These are phyloP conservation scores for Atta texana DNA, from an alignment of 1,140 invertebrate species.

Conservation along the genomic window DNA sequence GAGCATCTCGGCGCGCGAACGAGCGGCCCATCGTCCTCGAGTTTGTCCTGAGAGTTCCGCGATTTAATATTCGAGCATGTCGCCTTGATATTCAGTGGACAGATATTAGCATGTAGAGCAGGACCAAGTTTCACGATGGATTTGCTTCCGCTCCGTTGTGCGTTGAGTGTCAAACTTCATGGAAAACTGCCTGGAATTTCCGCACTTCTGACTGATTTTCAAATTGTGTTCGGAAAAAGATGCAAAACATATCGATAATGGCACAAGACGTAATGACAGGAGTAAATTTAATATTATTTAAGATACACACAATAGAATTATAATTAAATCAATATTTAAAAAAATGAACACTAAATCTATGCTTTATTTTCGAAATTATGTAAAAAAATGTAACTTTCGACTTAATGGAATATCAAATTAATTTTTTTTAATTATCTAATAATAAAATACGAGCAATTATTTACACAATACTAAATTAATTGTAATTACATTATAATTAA, in stretches of 20 bases:
- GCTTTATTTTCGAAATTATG: neutral
- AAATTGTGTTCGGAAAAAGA: neutral
- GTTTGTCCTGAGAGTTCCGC: constrained; percentile 59
- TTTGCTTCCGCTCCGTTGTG: constrained; percentile 63
- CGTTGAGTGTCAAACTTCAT: constrained; percentile 19
- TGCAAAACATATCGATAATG: neutral
- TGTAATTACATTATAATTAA: neutral
- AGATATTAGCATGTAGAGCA: constrained; percentile 73
- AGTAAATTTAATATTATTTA: neutral
- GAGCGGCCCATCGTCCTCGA: constrained; percentile 23
- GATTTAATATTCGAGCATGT: constrained; percentile 75
- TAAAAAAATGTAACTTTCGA: neutral
- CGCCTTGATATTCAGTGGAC: constrained; percentile 76
- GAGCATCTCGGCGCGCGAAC: constrained; percentile 22
- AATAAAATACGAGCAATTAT: neutral
- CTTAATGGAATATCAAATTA: neutral
- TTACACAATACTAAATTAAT: neutral
- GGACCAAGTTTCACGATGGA: constrained; percentile 70
- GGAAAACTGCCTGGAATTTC: constrained; percentile 64
- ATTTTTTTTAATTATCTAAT: neutral
- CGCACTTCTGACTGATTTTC: constrained; percentile 27
- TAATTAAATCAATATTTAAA: too few relatives aligned
- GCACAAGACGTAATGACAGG: too few relatives aligned
- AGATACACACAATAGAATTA: neutral
- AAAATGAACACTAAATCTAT: neutral